Evolutionary conservation across 2,113 vertebrate species (phyloP), one percentile per base, ranked within the genome.

Genomic region (Tichodroma muraria): DNA sequence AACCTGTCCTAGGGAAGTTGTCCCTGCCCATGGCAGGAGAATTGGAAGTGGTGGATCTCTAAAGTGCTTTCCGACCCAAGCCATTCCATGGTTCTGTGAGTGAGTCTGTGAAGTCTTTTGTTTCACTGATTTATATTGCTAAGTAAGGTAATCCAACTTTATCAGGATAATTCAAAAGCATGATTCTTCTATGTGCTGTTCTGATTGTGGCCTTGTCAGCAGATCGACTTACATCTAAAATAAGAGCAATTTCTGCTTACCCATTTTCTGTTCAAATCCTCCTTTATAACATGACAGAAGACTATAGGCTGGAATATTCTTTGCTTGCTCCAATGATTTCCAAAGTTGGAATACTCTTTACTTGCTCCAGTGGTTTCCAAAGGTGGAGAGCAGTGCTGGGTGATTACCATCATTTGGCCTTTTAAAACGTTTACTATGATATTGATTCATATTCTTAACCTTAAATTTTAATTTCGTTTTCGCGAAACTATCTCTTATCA

Each of bases 371-470:
- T 13, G 31, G 5, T 28, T 70, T 37, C 16, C 49, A 56, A 42
- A 49, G 12, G 10, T 42, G 35, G 25, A 49, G 49, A 63, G 47
- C 54, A 37, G 4, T 37, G 35, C 44, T 25, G 8, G 11, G 28
- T 6, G 47, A 57, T 25, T 13, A 66, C 40, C 17, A 35, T 2
- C 4, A 3, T 11, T 8, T 24, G 7, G 20, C 53, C 13, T 72
- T 82, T 37, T 13, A 13, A 66, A 75, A 27, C 4, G 20, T 8
- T 66, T 27, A 25, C 21, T 13, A 10, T 6, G 11, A 31, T 19
- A 37, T 3, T 2, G 15, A 30, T 16, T 23, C 19, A 6, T 0
- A 9, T 13, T 28, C 16, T 25, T 31, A 33, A 21, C 11, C 40
- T 64, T 15, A 30, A 60, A 23, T 33, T 44, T 33, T 40, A 7